Evolutionary conservation across 2,888 invertebrate species (phyloP).

Genomic region (Conus canariensis): DNA sequence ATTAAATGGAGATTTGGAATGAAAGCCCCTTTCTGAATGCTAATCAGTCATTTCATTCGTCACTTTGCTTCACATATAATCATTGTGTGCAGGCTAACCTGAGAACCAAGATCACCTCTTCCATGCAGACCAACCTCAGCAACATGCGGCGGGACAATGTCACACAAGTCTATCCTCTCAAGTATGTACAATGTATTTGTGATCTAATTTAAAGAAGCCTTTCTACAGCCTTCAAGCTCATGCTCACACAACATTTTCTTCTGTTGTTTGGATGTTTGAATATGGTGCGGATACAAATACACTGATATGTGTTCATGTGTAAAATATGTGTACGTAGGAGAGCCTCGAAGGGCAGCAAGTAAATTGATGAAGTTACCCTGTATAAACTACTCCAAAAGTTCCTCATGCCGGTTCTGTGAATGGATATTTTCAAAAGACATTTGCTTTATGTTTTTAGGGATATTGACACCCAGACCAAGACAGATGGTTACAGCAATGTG

Average conservation of each 20-base stretch:
- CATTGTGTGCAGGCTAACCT: constrained; percentile 78
- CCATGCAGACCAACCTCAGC: constrained; percentile 86
- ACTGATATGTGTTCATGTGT: too few species aligned
- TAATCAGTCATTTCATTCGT: not conserved
- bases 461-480: constrained; percentile 76
- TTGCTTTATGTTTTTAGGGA: constrained; percentile 62
- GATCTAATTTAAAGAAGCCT: too few species aligned
- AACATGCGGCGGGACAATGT: constrained; percentile 83
- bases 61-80: not conserved
- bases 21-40: not conserved
- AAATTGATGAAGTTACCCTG: too few species aligned
- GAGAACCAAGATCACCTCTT: constrained; percentile 84
- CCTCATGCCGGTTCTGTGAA: too few species aligned
- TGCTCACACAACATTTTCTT: not conserved
- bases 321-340: too few species aligned
- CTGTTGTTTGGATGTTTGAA: not conserved
- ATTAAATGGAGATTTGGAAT: not conserved
- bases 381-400: too few species aligned
- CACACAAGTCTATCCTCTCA: constrained; percentile 83
- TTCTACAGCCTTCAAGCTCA: too few species aligned
- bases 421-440: too few species aligned
- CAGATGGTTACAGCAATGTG: constrained; percentile 76
- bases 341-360: too few species aligned
- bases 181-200: constrained; percentile 71
- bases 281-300: too few species aligned